Conservation (phyloP, 2,797 vertebrate genomes). For the Xiphorhynchus erythropygius region DNA sequence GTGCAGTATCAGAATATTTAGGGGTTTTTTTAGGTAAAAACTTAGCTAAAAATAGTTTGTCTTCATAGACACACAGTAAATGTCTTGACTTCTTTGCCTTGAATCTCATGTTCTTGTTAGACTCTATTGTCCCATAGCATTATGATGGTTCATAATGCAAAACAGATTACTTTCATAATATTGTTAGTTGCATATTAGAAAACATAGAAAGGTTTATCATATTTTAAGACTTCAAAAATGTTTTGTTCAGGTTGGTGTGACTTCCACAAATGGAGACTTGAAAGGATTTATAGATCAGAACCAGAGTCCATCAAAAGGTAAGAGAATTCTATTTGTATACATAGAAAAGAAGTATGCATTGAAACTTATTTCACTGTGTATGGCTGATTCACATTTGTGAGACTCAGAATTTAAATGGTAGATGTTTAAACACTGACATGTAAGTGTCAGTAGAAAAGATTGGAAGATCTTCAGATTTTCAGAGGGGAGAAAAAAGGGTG, state of each 20-base stretch:
- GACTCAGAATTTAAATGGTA: not conserved
- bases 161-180: not conserved
- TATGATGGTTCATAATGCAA: not conserved
- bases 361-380: not conserved
- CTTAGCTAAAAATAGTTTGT: not conserved
- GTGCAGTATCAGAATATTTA: not conserved
- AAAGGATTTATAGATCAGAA: conserved; percentile 83
- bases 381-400: not conserved
- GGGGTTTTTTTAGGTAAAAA: not conserved
- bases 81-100: not conserved
- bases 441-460: not conserved
- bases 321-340: conserved; percentile 45
- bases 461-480: not conserved
- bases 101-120: not conserved
- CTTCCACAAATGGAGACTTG: conserved; percentile 80
- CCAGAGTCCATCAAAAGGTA: conserved; percentile 83
- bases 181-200: not conserved
- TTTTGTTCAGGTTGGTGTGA: conserved; percentile 80
- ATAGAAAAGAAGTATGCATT: not conserved
- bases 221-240: conserved; percentile 60
- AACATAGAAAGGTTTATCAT: not conserved
- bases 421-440: not conserved
- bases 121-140: not conserved
- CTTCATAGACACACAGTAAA: not conserved
- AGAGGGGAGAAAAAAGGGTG: not conserved